phyloP scores from a whole-genome alignment of 2,888 invertebrate genomes.

The Lissocephala sabroskyi region DNA sequence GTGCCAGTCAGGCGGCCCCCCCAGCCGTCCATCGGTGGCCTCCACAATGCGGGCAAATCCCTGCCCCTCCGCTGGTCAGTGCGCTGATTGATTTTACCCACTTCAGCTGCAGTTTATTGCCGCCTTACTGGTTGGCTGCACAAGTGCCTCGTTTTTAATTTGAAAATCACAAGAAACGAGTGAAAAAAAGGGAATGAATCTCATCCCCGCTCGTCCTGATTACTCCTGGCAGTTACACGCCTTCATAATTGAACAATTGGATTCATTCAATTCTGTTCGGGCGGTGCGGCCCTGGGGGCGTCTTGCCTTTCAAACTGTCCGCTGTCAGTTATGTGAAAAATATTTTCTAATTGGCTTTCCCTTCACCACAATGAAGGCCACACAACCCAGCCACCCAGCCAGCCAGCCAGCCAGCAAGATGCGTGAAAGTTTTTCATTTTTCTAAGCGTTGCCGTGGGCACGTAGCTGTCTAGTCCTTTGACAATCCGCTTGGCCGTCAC shows the following conservation, averaged over 20 bases:
- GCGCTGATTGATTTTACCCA: background rate
- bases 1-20: background rate
- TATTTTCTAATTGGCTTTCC: conserved; percentile 32
- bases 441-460: conserved; percentile 37
- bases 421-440: conserved; percentile 8
- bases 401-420: no score
- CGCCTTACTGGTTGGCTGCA: conserved; percentile 29
- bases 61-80: no score
- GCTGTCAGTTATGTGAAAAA: conserved; percentile 41
- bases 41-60: no score
- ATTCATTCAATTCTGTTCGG: background rate
- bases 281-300: background rate
- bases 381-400: no score
- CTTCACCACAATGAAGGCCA: no score
- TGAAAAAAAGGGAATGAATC: no score
- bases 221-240: conserved; percentile 25
- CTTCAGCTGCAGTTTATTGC: conserved; percentile 7
- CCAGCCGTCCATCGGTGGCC: no score
- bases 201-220: no score
- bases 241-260: background rate
- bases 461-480: conserved; percentile 33
- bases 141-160: conserved; percentile 44
- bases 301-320: conserved; percentile 33
- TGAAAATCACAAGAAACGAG: conserved; percentile 16
- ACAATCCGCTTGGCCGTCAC: conserved; percentile 11